These are phyloP conservation scores for Didymodactylos carnosus DNA, from an alignment of 2,888 invertebrate genomes.

Conservation along the genomic window DNA sequence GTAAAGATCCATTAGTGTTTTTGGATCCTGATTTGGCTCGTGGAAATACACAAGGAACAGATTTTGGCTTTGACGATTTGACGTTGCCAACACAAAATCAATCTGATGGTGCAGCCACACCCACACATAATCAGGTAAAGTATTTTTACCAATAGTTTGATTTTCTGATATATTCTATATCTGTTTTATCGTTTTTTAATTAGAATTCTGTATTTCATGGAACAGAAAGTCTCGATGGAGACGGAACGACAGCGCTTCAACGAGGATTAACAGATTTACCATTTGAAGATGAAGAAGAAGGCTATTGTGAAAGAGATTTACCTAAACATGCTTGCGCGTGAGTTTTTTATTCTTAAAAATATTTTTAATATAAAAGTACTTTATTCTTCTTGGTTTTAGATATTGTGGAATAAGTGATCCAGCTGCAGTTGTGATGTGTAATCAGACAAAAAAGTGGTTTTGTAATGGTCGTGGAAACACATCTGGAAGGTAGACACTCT, in stretches of 20 bases:
- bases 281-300: conserved; percentile 73
- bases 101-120: no score
- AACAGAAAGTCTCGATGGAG: no score
- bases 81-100: not conserved
- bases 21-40: not conserved
- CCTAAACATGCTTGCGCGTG: conserved; percentile 73
- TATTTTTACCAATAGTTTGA: no score
- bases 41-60: not conserved
- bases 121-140: no score
- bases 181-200: no score
- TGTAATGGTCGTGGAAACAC: conserved; percentile 96
- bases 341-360: conserved; percentile 20
- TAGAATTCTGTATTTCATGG: no score
- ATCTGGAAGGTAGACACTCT: conserved; percentile 46
- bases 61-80: not conserved
- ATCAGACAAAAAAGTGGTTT: conserved; percentile 96
- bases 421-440: conserved; percentile 89
- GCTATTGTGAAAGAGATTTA: conserved; percentile 60
- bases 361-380: no score
- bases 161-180: no score
- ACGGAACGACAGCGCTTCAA: no score
- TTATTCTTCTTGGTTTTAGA: no score
- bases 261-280: no score
- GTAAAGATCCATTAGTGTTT: not conserved
- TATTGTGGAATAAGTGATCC: conserved; percentile 98